A percentile compares a stretch with the other conserved stretches of the same genome.
phyloP scores from a whole-genome alignment of 2,113 vertebrate species.

The Tetrax tetrax region DNA sequence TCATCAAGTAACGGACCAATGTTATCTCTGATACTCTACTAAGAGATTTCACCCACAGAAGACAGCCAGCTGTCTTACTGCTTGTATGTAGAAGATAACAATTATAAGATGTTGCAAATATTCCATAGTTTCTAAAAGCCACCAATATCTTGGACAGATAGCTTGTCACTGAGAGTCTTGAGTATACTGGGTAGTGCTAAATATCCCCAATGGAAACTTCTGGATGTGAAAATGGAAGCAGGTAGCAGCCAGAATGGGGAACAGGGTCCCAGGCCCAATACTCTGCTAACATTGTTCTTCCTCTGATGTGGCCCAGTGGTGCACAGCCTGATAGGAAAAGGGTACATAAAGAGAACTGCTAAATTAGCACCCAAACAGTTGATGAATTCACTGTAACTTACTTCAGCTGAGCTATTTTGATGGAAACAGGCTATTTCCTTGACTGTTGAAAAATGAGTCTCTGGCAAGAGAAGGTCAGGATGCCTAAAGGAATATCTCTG shows the following conservation, averaged over 20 bases:
- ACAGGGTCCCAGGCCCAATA: neutral
- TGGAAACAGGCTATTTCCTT: neutral
- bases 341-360: neutral
- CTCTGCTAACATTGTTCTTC: neutral
- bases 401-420: neutral
- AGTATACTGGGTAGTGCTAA: neutral
- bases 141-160: neutral
- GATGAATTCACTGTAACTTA: neutral
- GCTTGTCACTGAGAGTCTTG: neutral
- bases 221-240: neutral
- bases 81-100: neutral
- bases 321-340: neutral
- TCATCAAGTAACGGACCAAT: neutral
- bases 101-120: neutral
- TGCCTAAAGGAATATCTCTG: neutral
- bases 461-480: neutral
- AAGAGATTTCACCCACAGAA: constrained; percentile 5
- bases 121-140: neutral
- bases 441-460: neutral
- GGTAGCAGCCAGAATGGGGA: neutral
- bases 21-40: neutral
- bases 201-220: neutral
- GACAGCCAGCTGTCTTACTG: neutral
- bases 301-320: neutral
- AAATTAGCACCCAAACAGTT: neutral